These are phyloP conservation scores for Lathamus discolor DNA, from an alignment of 2,113 vertebrate species.

Conservation along the genomic window DNA sequence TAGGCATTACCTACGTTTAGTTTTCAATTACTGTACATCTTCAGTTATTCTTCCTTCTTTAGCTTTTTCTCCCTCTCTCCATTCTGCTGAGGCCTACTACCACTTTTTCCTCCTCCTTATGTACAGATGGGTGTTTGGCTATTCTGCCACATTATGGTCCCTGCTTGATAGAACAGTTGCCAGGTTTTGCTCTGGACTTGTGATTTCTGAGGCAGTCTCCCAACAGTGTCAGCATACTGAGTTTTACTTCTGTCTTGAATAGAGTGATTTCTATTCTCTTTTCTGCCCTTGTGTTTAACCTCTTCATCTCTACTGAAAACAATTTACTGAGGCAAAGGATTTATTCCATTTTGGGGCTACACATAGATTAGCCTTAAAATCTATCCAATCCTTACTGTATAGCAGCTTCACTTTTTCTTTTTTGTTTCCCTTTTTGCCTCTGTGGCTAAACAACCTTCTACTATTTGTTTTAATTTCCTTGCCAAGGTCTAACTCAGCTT, in stretches of 20 bases:
- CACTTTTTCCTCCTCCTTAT: not conserved
- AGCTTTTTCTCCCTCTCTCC: not conserved
- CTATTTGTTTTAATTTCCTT: constrained; percentile 52
- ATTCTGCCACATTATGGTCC: not conserved
- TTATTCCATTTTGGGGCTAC: not conserved
- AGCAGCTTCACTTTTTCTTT: not conserved
- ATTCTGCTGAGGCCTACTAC: not conserved
- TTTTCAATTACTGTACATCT: not conserved
- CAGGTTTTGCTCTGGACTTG: not conserved
- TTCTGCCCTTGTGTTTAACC: not conserved
- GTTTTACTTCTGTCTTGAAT: not conserved
- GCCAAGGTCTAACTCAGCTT: constrained; percentile 26
- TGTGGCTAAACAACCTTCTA: constrained; percentile 23
- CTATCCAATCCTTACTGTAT: not conserved
- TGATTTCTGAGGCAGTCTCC: not conserved
- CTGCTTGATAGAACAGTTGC: not conserved
- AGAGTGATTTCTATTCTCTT: not conserved
- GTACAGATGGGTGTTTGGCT: not conserved
- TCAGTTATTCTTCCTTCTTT: not conserved
- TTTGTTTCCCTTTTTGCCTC: constrained; percentile 5
- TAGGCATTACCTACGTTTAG: not conserved
- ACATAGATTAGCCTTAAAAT: constrained; percentile 6
- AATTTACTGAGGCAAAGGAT: not conserved
- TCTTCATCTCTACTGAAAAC: constrained; percentile 10
- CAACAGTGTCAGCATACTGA: not conserved